Percentiles rank a stretch among this genome's conserved stretches.
Evolutionary conservation across 2,113 vertebrate genomes (phyloP).

Genomic region (Lipophrys pholis): DNA sequence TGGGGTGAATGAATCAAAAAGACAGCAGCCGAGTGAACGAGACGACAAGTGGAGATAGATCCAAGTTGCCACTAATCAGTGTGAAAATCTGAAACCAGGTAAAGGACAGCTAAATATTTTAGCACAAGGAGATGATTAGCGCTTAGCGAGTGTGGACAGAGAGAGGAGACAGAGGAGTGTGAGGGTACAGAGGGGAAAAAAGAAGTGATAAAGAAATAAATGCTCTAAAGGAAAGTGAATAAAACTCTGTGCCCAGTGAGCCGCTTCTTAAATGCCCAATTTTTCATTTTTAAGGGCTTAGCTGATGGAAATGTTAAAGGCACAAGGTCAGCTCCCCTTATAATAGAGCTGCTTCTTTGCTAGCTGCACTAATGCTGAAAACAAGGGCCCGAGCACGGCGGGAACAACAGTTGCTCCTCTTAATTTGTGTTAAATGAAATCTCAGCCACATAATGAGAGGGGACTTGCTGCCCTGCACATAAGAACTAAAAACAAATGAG

Average conservation of each 20-base stretch:
- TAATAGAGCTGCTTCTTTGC: constrained; percentile 52
- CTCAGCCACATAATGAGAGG: constrained; percentile 32
- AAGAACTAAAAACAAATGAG: constrained; percentile 36
- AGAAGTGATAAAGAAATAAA: constrained; percentile 29
- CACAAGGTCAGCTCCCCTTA: constrained; percentile 59
- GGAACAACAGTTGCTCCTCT: constrained; percentile 48
- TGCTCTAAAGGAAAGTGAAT: constrained; percentile 30
- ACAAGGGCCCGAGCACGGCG: constrained; percentile 24
- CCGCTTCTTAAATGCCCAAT: constrained; percentile 49
- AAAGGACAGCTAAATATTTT: constrained; percentile 63
- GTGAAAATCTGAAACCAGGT: constrained; percentile 59
- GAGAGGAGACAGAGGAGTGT: constrained; percentile 5
- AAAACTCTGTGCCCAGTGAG: constrained; percentile 30
- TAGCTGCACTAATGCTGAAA: constrained; percentile 40
- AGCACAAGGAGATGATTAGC: constrained; percentile 42
- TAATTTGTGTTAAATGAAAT: constrained; percentile 55
- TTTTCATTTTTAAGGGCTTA: constrained; percentile 62
- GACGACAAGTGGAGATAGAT: constrained; percentile 49
- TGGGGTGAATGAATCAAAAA: constrained; percentile 58
- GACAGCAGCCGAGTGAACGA: constrained; percentile 43
- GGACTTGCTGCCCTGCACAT: constrained; percentile 22
- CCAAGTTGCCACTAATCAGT: constrained; percentile 49
- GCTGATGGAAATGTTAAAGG: constrained; percentile 52
- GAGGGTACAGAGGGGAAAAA: constrained; percentile 4
- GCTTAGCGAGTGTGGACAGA: constrained; percentile 30